Conservation (phyloP, 2,888 invertebrate species). For the Anticlea derivata region DNA sequence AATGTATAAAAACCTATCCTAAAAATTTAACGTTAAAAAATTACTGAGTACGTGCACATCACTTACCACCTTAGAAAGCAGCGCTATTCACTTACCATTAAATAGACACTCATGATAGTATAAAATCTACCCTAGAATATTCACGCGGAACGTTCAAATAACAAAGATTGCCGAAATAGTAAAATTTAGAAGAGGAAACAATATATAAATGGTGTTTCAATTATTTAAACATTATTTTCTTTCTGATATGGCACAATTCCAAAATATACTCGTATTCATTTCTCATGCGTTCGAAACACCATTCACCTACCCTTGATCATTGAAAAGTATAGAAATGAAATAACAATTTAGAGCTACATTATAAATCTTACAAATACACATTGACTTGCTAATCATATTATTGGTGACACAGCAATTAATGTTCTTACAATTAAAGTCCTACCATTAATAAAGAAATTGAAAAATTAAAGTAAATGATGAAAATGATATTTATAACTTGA, state of each 20-base stretch:
- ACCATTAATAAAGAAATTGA: constrained; percentile 53
- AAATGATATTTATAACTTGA: constrained; percentile 62
- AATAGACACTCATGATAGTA: constrained; percentile 78
- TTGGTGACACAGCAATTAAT: constrained; percentile 81
- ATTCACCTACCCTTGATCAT: constrained; percentile 57
- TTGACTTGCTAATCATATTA: constrained; percentile 78
- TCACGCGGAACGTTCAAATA: constrained; percentile 57
- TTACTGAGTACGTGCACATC: constrained; percentile 74
- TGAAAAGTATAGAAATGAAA: constrained; percentile 43
- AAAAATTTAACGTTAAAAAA: constrained; percentile 68
- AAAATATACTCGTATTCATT: constrained; percentile 47
- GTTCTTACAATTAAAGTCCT: constrained; percentile 68
- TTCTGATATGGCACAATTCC: constrained; percentile 71
- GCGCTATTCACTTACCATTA: constrained; percentile 75
- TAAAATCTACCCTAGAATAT: constrained; percentile 69
- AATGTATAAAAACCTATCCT: constrained; percentile 81
- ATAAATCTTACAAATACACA: constrained; percentile 61
- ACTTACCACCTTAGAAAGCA: constrained; percentile 72
- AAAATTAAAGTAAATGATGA: constrained; percentile 53
- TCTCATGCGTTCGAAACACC: constrained; percentile 45
- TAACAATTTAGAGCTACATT: constrained; percentile 48
- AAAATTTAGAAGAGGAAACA: constrained; percentile 43
- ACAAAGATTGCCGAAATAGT: constrained; percentile 41
- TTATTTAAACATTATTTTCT: constrained; percentile 41
- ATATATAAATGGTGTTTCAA: constrained; percentile 59